Evolutionary conservation across 2,797 vertebrate species (phyloP).

Genomic region (Apogon talboti): DNA sequence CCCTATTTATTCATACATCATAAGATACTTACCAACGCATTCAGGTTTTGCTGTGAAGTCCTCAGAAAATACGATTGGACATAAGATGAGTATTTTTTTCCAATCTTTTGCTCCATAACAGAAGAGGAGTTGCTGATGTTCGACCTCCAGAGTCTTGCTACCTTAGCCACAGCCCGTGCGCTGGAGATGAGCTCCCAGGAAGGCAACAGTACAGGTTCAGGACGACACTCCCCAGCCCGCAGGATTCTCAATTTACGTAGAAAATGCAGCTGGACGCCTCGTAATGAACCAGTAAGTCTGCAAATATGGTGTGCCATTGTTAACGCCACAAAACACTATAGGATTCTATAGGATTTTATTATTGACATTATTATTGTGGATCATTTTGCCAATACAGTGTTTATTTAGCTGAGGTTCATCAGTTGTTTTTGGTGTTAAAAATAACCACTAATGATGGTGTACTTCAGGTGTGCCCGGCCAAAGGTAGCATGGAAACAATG

Average conservation of each 20-base stretch:
- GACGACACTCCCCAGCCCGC: constrained; percentile 77
- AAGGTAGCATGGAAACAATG: constrained; percentile 92
- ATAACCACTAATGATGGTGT: constrained; percentile 23
- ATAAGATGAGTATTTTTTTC: neutral
- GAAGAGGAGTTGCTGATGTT: constrained; percentile 89
- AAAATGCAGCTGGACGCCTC: constrained; percentile 95
- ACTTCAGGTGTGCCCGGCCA: constrained; percentile 90
- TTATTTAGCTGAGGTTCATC: neutral
- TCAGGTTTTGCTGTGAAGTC: neutral
- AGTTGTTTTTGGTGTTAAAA: constrained; percentile 10
- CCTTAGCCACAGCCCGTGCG: constrained; percentile 92
- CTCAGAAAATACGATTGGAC: neutral
- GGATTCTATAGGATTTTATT: neutral
- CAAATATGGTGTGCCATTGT: neutral
- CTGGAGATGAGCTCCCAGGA: constrained; percentile 86
- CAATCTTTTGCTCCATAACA: constrained; percentile 32
- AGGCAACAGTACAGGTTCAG: constrained; percentile 60
- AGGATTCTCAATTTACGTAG: constrained; percentile 88
- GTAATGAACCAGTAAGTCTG: constrained; percentile 91
- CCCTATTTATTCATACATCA: constrained; percentile 1
- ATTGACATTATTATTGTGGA: neutral
- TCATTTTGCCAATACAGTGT: neutral
- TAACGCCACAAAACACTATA: neutral
- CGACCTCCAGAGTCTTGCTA: constrained; percentile 93
- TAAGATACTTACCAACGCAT: neutral